Evolutionary conservation across 2,113 vertebrate species (phyloP), one percentile per base, ranked within the genome.

Genomic region (Sinosuthora webbiana): DNA sequence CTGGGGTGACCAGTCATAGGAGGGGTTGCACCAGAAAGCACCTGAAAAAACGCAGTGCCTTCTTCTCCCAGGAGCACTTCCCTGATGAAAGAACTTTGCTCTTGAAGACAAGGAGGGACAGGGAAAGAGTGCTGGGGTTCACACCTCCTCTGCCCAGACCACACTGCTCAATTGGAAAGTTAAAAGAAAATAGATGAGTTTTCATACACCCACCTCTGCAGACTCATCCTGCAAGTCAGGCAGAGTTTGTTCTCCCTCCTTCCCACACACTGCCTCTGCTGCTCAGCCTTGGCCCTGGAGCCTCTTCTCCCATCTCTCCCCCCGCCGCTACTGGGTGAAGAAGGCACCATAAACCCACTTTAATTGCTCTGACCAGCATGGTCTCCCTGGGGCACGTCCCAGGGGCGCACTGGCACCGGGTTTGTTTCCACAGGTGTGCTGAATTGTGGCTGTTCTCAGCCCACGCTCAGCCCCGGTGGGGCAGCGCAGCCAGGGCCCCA

Each of bases 151-250:
- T 49, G 37, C n/a, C 53, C 77, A 42, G 73, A 60, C 23, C 56
- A 56, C 4, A 10, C 10, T 15, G 19, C 22, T 83, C 56, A n/a
- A 15, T 30, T 84, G 62, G 89, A 92, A 89, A 92, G 64, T 82
- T 80, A 42, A 53, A 53, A 94, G 74, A 75, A 73, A 53, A 86
- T 45, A 84, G 45, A 69, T 4, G 15, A 71, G 63, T 73, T 88
- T 93, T 93, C 88, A 69, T 85, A 88, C 92, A 52, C 86, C 86
- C 86, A 92, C 90, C 41, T n/a, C 42, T 7, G 7, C 55, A 92
- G 73, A 92, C 67, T 94, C 92, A 87, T 94, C 76, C 76, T 2
- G 1, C 89, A 60, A 95, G 80, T 67, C 73, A 68, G 60, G 59
- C 76, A 86, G 78, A 39, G 55, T 67, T 93, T 4, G 4, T 15